Percentiles rank a stretch among this genome's conserved stretches.
Evolutionary conservation across 53 echinoderm and acorn worm species (phyloP).

Genomic region (Holothuria scabra): DNA sequence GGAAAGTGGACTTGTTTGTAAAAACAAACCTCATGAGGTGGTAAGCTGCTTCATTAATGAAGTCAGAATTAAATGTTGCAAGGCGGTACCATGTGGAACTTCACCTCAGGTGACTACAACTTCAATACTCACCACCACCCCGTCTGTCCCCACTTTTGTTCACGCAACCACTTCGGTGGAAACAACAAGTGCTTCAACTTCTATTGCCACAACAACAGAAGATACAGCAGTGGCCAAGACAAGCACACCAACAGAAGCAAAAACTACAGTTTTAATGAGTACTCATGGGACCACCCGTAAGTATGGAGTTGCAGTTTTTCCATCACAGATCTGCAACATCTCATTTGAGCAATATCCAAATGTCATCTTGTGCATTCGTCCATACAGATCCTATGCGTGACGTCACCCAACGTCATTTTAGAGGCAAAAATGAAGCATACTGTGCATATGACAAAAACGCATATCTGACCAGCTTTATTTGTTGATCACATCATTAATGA

Average conservation of each 20-base stretch:
- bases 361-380: too few relatives aligned
- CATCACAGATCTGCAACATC: too few relatives aligned
- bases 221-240: not conserved
- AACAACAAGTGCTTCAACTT: not conserved
- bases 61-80: constrained; percentile 17
- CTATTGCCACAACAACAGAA: not conserved
- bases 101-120: not conserved
- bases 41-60: not conserved
- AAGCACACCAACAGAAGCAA: constrained; percentile 2
- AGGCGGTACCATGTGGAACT: constrained; percentile 17
- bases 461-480: too few relatives aligned
- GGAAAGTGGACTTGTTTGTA: constrained; percentile 30
- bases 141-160: not conserved
- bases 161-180: not conserved
- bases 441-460: too few relatives aligned
- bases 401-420: too few relatives aligned
- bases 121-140: not conserved
- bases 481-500: too few relatives aligned
- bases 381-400: too few relatives aligned
- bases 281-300: constrained; percentile 34
- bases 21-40: not conserved
- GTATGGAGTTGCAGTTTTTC: not conserved
- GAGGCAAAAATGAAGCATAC: too few relatives aligned
- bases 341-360: too few relatives aligned
- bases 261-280: not conserved